Evolutionary conservation across 2,888 invertebrate species (phyloP).

Genomic region (Thereva nobilitata): DNA sequence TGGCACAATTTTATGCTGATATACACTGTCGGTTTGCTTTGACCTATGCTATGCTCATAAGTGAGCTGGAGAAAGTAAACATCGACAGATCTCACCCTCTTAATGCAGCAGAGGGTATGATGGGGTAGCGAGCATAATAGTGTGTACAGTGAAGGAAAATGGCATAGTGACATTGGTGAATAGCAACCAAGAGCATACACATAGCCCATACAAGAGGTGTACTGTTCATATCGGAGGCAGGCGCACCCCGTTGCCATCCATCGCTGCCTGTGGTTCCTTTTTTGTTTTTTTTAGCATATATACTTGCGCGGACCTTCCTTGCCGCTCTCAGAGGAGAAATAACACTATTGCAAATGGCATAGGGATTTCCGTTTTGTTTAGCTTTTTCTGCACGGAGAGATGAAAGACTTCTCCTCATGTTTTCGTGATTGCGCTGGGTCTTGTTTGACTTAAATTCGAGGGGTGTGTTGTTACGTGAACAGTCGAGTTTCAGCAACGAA

Average conservation of each 20-base stretch:
- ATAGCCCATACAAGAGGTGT: too few relatives aligned
- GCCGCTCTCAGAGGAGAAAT: too few relatives aligned
- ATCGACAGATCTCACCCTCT: slow-evolving; percentile 27
- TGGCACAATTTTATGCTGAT: neutral
- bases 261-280: too few relatives aligned
- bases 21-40: slow-evolving; percentile 2
- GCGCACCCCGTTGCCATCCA: too few relatives aligned
- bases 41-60: slow-evolving; percentile 3
- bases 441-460: slow-evolving; percentile 25
- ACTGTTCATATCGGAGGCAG: too few relatives aligned
- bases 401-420: slow-evolving; percentile 15
- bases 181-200: neutral
- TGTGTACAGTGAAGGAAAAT: neutral
- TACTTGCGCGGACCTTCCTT: too few relatives aligned
- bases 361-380: slow-evolving; percentile 12
- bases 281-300: too few relatives aligned
- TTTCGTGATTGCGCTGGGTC: slow-evolving; percentile 9
- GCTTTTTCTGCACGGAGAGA: slow-evolving; percentile 19
- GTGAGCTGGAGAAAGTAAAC: slow-evolving; percentile 26
- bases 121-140: neutral
- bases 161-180: neutral
- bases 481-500: slow-evolving; percentile 42
- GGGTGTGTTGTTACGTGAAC: slow-evolving; percentile 42
- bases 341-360: too few relatives aligned
- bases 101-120: slow-evolving; percentile 18